Base-by-base conservation (phyloP, 53 echinoderm and acorn worm species). In the Henricia sp. region DNA sequence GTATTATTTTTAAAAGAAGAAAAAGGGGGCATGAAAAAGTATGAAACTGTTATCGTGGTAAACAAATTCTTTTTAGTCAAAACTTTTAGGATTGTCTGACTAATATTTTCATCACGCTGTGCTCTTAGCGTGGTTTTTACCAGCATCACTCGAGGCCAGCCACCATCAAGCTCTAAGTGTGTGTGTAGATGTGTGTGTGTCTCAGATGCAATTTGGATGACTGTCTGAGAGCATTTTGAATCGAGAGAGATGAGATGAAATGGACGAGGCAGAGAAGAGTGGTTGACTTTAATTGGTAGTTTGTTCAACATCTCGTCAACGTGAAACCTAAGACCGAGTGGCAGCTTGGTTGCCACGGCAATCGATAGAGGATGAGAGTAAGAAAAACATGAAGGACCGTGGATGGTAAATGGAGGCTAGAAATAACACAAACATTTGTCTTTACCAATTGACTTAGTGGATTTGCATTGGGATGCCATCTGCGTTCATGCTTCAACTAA, bases 361-460 rank as follows among this genome's bases (percentile, higher is more conserved):
- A 70, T 70, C 70, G n/a, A 83, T 83, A 70, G 52, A 6, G 16
- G 70, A 72, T 35, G 46, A 84, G 85, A 29, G 58, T 30, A 57
- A 84, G 72, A 71, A 71, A 19, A 71, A 71, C 60, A 59, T 17
- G 16, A 37, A 11, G 43, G 53, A 43, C 65, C 24, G 16, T 37
- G 69, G 53, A 13, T 23, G 52, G 48, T 28, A 37, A 67, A 52
- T 55, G 53, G 68, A 67, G 16, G 82, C 33, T 17, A 37, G 37
- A 20, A 27, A 28, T 55, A 57, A 46, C n/a, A 27, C 20, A 68
- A 69, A 54, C 62, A 46, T 42, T 35, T 29, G 30, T 29, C 19
- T n/a, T n/a, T n/a, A n/a, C n/a, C n/a, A n/a, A n/a, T n/a, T n/a
- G n/a, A n/a, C n/a, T n/a, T n/a, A n/a, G n/a, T n/a, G n/a, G n/a